Evolutionary conservation across 2,888 invertebrate genomes (phyloP).

Genomic region (Cerastoderma edule): DNA sequence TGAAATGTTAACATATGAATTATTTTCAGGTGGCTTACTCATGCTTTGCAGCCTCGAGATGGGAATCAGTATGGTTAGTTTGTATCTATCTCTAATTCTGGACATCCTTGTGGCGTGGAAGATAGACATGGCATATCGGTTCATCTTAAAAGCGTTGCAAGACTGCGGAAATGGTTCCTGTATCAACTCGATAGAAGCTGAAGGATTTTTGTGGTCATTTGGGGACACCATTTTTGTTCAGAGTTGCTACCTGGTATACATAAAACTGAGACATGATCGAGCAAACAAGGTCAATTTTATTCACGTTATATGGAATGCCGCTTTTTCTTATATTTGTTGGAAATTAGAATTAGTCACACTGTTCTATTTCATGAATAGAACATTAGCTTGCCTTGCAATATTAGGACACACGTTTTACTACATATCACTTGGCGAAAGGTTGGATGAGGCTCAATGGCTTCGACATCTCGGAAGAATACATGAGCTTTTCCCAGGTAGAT

Average conservation of each 20-base stretch:
- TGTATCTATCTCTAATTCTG: neutral
- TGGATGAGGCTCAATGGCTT: neutral
- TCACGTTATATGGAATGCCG: neutral
- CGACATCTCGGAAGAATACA: neutral
- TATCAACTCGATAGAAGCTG: neutral
- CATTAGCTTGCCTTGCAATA: neutral
- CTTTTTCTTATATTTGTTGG: neutral
- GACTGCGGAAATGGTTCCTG: neutral
- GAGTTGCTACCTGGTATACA: neutral
- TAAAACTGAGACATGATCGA: neutral
- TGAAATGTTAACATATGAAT: neutral
- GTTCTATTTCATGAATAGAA: neutral
- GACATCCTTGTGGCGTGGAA: slow-evolving; percentile 13
- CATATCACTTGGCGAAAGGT: neutral
- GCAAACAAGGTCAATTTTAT: no score
- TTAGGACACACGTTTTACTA: neutral
- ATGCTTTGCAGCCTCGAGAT: neutral
- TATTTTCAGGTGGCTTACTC: neutral
- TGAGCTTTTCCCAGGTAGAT: neutral
- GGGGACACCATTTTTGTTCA: neutral
- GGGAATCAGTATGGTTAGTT: neutral
- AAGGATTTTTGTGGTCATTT: neutral
- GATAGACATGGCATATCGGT: neutral
- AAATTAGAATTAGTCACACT: neutral
- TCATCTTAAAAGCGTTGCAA: neutral